Base-by-base conservation (phyloP, 2,113 vertebrate genomes). In the Xiphorhynchus elegans region DNA sequence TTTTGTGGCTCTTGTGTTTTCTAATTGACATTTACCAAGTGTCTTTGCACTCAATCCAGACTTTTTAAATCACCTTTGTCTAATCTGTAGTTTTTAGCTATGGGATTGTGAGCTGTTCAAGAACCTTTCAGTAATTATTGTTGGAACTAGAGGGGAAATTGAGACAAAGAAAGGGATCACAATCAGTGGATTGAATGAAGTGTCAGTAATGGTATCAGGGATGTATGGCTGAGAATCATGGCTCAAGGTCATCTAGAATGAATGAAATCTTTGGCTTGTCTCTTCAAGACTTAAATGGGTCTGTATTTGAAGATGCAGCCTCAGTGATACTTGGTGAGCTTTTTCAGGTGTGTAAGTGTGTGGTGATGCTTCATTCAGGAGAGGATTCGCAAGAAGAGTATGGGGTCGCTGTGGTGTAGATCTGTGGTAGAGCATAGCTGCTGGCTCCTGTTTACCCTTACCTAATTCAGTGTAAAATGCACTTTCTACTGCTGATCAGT, bases 401-500 rank as follows among this genome's bases (percentile, higher is more conserved):
- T 10, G 24, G n/a, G 29, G 49, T 59, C 4, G 5, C 55, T 77
- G 0, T 2, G 7, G 50, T 19, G 8, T 2, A 37, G 60, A 75
- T 52, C 13, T 67, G 25, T 31, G 25, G 4, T 47, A 0, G 13
- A 66, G 33, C 37, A 17, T n/a, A 63, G 62, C 70, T 87, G 49
- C 72, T 85, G 60, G 35, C 73, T 95, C 70, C 81, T 81, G 62
- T 37, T 86, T 64, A 89, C 64, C 52, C 11, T 40, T 88, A 33
- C 62, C 35, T 81, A 87, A 95, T 66, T 64, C 80, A 55, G 53
- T 82, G 70, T 87, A 89, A 96, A 95, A 85, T 72, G 21, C 40
- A 26, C 60, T 95, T 95, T 72, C 25, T 78, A 15, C 81, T 91
- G 60, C 91, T 64, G 81, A 60, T 91, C 78, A 86, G 58, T 78